Percentiles rank a stretch among this genome's conserved stretches.
These are phyloP conservation scores for Labeo calbasu DNA, from an alignment of 2,797 vertebrate genomes.

Conservation along the genomic window DNA sequence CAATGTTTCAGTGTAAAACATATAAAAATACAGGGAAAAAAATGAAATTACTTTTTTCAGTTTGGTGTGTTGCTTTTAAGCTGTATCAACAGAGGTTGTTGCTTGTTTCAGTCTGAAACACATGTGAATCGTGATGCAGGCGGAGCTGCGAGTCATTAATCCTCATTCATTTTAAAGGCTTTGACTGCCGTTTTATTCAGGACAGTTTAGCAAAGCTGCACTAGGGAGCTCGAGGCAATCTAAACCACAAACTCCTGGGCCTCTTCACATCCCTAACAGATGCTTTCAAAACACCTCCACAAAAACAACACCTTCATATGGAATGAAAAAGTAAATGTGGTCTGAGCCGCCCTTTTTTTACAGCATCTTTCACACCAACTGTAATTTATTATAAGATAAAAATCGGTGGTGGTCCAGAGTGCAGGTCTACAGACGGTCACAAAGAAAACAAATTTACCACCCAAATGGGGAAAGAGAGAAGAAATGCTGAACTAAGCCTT, in stretches of 20 bases:
- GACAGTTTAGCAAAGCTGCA: constrained; percentile 54
- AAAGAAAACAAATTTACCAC: constrained; percentile 26
- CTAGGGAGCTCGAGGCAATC: constrained; percentile 62
- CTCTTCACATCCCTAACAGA: constrained; percentile 26
- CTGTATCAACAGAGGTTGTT: constrained; percentile 21
- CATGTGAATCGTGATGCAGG: constrained; percentile 37
- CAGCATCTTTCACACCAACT: background rate
- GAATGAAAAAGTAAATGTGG: background rate
- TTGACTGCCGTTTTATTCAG: constrained; percentile 47
- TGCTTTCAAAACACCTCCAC: constrained; percentile 29
- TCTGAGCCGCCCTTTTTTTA: background rate
- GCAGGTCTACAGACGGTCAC: constrained; percentile 15
- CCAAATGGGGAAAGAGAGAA: background rate
- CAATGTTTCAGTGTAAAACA: too few species aligned
- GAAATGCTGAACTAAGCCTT: too few species aligned
- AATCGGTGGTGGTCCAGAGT: constrained; percentile 29
- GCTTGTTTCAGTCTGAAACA: constrained; percentile 41
- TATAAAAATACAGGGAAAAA: too few species aligned
- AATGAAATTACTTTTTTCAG: background rate
- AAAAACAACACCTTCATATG: constrained; percentile 13
- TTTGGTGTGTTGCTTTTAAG: constrained; percentile 18
- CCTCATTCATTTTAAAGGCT: constrained; percentile 55
- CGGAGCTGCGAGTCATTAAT: constrained; percentile 59
- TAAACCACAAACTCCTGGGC: constrained; percentile 40
- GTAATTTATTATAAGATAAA: constrained; percentile 8